Percentiles rank a stretch among this genome's conserved stretches.
phyloP scores from a whole-genome alignment of 2,888 invertebrate genomes.

The Netelia fuscicornis region DNA sequence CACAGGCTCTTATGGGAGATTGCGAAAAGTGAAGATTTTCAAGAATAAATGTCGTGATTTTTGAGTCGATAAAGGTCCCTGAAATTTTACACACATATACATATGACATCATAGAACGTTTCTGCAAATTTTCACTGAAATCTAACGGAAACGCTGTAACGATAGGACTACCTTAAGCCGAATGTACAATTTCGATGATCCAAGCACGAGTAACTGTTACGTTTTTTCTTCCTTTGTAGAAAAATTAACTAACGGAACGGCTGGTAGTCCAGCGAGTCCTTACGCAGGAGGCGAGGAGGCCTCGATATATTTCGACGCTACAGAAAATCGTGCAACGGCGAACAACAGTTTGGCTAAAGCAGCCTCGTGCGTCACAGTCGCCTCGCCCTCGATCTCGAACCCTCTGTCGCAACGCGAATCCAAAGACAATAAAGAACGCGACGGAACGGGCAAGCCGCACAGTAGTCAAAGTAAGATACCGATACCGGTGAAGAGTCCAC shows the following conservation, averaged over 20 bases:
- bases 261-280: conserved; percentile 84
- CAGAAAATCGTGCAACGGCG: conserved; percentile 87
- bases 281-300: conserved; percentile 90
- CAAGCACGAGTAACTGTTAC: neutral
- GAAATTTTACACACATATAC: too few relatives aligned
- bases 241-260: conserved; percentile 82
- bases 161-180: too few relatives aligned
- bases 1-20: too few relatives aligned
- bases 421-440: conserved; percentile 77
- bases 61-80: too few relatives aligned
- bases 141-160: too few relatives aligned
- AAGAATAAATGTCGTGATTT: neutral
- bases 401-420: conserved; percentile 76
- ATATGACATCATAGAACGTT: too few relatives aligned
- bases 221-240: conserved; percentile 70
- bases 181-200: too few relatives aligned
- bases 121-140: too few relatives aligned
- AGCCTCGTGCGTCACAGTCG: conserved; percentile 73
- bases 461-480: conserved; percentile 88
- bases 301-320: conserved; percentile 93
- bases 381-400: conserved; percentile 75
- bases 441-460: conserved; percentile 81
- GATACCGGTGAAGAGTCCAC: conserved; percentile 86
- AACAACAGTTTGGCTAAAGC: conserved; percentile 78
- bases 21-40: neutral